phyloP scores from a whole-genome alignment of 2,888 invertebrate species.

The Chaetogeoica ovagalla region DNA sequence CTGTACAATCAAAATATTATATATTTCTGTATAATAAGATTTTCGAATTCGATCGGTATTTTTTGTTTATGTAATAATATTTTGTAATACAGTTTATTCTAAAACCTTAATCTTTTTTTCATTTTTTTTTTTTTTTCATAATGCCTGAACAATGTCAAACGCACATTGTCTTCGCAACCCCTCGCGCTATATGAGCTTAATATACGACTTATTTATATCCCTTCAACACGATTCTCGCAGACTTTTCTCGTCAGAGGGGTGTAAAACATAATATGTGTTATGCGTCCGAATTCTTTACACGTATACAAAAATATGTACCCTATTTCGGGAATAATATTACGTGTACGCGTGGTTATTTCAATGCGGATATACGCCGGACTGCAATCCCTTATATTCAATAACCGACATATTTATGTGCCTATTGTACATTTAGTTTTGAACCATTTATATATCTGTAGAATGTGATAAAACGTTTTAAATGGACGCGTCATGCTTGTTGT shows the following conservation, averaged over 20 bases:
- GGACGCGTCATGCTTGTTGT: no score
- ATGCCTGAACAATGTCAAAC: background rate
- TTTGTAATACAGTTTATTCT: no score
- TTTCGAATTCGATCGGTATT: no score
- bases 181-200: background rate
- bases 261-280: background rate
- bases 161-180: background rate
- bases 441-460: no score
- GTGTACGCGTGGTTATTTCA: background rate
- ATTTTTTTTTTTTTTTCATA: background rate
- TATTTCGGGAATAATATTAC: background rate
- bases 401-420: no score
- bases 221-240: background rate
- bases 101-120: no score
- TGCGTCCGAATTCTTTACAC: background rate
- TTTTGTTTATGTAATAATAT: no score
- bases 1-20: no score
- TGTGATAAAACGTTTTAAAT: no score
- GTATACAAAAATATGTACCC: slow-evolving; percentile 26
- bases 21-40: no score
- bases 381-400: background rate
- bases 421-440: no score
- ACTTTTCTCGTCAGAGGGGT: background rate
- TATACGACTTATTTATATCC: slow-evolving; percentile 10
- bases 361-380: background rate